Evolutionary conservation across 1,140 invertebrate species (phyloP), one percentile per base, ranked within the genome.

Genomic region (Macrotrachela quadricornifera): DNA sequence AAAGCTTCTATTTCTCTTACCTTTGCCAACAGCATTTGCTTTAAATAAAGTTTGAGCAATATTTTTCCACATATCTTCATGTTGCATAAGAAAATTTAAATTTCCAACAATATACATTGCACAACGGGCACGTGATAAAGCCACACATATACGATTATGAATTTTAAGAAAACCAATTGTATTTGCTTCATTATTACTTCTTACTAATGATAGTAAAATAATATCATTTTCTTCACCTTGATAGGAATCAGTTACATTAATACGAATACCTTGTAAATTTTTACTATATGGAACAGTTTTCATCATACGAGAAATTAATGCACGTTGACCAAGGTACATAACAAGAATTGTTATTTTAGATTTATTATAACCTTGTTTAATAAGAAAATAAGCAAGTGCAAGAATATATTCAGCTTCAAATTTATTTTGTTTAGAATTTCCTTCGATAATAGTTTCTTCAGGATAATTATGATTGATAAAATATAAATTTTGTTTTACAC

Each of bases 221-320:
- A 88, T 83, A 57, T 83, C 78, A 41, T 78, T 80, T 66, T 88
- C 84, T 64, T 85, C 79, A 1, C 84, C 83, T 73, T 85, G 82
- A 62, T 76, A 85, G 62, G 30, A 57, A 40, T 37, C 58, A n/a
- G n/a, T n/a, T n/a, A n/a, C n/a, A n/a, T n/a, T n/a, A n/a, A n/a
- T n/a, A n/a, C n/a, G n/a, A n/a, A n/a, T n/a, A n/a, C n/a, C n/a
- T n/a, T n/a, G n/a, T n/a, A n/a, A n/a, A n/a, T n/a, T n/a, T n/a
- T n/a, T n/a, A n/a, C n/a, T n/a, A n/a, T n/a, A n/a, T n/a, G n/a
- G n/a, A n/a, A n/a, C n/a, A n/a, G n/a, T n/a, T n/a, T n/a, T n/a
- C n/a, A n/a, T n/a, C n/a, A n/a, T n/a, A n/a, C n/a, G n/a, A n/a
- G n/a, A n/a, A n/a, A n/a, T n/a, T n/a, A n/a, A n/a, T n/a, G n/a